Base-by-base conservation (phyloP, 2,113 vertebrate species). In the Corythornis madagascariensis region DNA sequence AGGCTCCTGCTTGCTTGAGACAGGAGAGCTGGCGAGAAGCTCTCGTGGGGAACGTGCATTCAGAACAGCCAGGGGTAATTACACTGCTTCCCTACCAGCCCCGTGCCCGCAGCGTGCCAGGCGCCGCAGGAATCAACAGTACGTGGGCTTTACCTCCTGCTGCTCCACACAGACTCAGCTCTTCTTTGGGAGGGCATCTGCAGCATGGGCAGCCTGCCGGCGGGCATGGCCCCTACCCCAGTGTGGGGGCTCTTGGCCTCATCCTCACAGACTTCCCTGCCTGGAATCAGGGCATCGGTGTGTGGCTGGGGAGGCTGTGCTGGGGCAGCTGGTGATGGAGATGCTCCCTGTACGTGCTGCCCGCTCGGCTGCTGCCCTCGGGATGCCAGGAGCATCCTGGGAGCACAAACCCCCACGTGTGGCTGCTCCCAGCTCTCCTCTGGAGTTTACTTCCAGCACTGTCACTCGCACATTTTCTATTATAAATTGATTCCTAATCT, bases 401-500 rank as follows among this genome's bases (percentile, higher is more conserved):
- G 33, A 55, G 2, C 31, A 52, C 6, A 13, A 59, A 2, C 1
- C 2, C 5, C 5, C 9, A 1, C 0, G 0, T 38, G 45, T 1
- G 11, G 29, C 65, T 84, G 56, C 20, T 50, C 38, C 71, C 45
- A 13, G n/a, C 73, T 73, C 90, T 84, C 45, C 28, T 52, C 82
- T 90, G 70, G 10, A 52, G 75, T 89, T 72, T 86, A 84, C 82
- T 89, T 74, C 45, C 67, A 50, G 80, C 53, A 4, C 82, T 48
- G 42, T 95, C 48, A 14, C 92, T 71, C 28, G 29, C 52, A 66
- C 38, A 24, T 83, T 83, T 92, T 76, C 38, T 21, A 6, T 90
- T 75, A 89, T 91, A 89, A 93, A 78, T 69, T 80, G 85, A 67
- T 95, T 92, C 93, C 93, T 93, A 85, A 95, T 94, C 87, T 93